Evolutionary conservation across 2,888 invertebrate species (phyloP), one percentile per base, ranked within the genome.

Genomic region (Tuberolachnus salignus): DNA sequence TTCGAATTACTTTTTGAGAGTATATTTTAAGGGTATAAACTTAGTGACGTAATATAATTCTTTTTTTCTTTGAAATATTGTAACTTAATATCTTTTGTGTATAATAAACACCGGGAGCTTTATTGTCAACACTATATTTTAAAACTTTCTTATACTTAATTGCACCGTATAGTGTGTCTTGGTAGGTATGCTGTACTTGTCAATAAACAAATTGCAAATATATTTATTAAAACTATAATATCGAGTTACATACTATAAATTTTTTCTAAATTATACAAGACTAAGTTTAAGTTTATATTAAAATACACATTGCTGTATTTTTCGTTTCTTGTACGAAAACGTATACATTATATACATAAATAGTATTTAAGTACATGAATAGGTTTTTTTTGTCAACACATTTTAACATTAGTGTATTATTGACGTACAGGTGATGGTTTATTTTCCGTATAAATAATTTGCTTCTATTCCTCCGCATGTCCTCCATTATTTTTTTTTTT

Each of bases 401-500:
- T 59, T 21, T 44, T 3, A 44, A 42, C 21, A 42, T 70, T 16
- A 19, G 19, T 19, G 49, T 55, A 42, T 55, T 46, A 46, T 42
- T 57, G 57, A 46, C 23, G 13, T 71, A 23, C n/a, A 66, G 21
- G 14, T 1, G 6, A 6, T 49, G 71, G 26, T 59, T 46, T 49
- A 49, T 26, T 55, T 46, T 46, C 19, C 3, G 21, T 46, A 11
- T 42, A 59, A 59, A 46, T 59, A 23, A 57, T 71, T 71, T 46
- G 19, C 26, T 3, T 51, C 51, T 14, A 71, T 26, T 13, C 9
- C 19, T 16, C 1, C 16, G 42, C 16, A 4, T 21, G 21, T 26
- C 3, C 21, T 2, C 23, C 21, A 23, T 49, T 11, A 26, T 67
- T n/a, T 67, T 51, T 51, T 13, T 57, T 8, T 57, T 1, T 9